Conservation (phyloP, 2,888 invertebrate species). For the Strigamia crassipes region DNA sequence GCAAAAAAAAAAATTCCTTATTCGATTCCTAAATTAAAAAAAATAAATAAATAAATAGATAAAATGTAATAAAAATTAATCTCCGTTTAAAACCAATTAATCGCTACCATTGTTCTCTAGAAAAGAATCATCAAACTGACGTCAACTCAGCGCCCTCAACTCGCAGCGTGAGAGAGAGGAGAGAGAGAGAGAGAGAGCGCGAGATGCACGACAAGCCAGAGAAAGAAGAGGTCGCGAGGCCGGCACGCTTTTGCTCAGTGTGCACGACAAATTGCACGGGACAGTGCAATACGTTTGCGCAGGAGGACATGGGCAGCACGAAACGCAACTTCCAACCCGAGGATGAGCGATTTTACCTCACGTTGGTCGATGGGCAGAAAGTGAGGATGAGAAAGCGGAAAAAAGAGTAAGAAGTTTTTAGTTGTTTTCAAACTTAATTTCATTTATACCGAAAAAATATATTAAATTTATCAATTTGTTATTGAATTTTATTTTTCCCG, state of each 20-base stretch:
- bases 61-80: too few relatives aligned
- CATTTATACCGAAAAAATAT: too few relatives aligned
- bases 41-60: neutral
- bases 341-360: neutral
- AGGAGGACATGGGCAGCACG: neutral
- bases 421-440: too few relatives aligned
- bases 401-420: neutral
- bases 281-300: neutral
- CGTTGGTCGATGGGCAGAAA: neutral
- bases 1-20: neutral
- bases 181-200: neutral
- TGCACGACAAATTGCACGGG: neutral
- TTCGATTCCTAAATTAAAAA: neutral
- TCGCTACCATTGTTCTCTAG: neutral
- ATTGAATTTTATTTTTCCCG: too few relatives aligned
- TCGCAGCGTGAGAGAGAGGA: too few relatives aligned
- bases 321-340: neutral
- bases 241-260: neutral
- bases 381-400: neutral
- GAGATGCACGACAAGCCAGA: neutral
- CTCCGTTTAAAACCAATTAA: neutral
- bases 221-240: neutral
- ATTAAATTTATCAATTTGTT: neutral
- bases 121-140: neutral
- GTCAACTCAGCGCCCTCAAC: constrained; percentile 32